Evolutionary conservation across 2,888 invertebrate species (phyloP).

Genomic region (Acronicta psi): DNA sequence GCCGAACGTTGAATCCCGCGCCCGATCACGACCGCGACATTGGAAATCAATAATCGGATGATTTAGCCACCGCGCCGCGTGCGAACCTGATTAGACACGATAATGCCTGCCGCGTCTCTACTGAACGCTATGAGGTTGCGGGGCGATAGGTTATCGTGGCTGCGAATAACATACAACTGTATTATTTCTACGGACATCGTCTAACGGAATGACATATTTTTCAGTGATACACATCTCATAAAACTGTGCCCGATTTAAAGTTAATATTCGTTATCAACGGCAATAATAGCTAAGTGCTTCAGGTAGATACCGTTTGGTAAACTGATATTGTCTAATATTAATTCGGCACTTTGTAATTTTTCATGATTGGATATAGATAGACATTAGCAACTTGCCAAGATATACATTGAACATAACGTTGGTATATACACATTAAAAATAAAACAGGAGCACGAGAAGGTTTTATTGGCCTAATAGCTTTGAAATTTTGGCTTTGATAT

Average conservation of each 20-base stretch:
- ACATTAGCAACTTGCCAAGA: no score
- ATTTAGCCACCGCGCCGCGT: slow-evolving; percentile 89
- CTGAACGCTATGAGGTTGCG: slow-evolving; percentile 68
- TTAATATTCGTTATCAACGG: slow-evolving; percentile 75
- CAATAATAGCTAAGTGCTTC: slow-evolving; percentile 68
- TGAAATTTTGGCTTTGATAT: no score
- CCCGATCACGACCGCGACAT: slow-evolving; percentile 89
- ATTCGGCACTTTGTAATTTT: slow-evolving; percentile 1
- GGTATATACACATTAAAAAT: no score
- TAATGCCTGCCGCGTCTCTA: slow-evolving; percentile 81
- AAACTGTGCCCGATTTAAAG: slow-evolving; percentile 79
- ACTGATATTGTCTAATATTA: slow-evolving; percentile 31
- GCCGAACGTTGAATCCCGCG: slow-evolving; percentile 81
- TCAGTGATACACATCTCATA: slow-evolving; percentile 79
- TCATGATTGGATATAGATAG: background rate
- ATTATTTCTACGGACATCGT: slow-evolving; percentile 71
- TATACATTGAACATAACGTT: no score
- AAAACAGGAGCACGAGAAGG: background rate
- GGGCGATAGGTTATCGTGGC: slow-evolving; percentile 84
- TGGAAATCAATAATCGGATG: slow-evolving; percentile 89
- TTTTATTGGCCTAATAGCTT: no score
- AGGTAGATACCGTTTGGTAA: slow-evolving; percentile 44
- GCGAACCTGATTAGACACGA: slow-evolving; percentile 89
- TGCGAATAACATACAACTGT: slow-evolving; percentile 78
- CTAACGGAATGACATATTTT: slow-evolving; percentile 85